These are phyloP conservation scores for Brienomyrus longianalis DNA, from an alignment of 2,113 vertebrate genomes.

Conservation along the genomic window DNA sequence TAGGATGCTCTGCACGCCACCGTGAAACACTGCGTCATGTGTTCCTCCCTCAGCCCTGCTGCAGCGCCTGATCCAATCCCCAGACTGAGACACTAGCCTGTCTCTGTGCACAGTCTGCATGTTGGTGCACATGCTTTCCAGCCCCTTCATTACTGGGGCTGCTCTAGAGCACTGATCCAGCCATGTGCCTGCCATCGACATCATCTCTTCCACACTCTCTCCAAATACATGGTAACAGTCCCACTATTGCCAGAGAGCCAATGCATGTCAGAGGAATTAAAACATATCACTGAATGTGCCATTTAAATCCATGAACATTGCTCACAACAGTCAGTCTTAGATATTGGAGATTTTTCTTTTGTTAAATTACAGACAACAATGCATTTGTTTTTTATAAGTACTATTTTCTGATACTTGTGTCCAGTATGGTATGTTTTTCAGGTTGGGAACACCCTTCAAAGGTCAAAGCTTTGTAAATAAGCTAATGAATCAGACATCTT, in stretches of 20 bases:
- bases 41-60: neutral
- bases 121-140: neutral
- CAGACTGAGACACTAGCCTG: neutral
- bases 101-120: neutral
- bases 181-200: neutral
- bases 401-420: neutral
- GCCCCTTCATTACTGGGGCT: neutral
- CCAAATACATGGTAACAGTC: neutral
- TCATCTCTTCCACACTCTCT: neutral
- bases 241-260: neutral
- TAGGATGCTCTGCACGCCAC: neutral
- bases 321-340: neutral
- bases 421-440: neutral
- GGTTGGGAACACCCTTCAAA: conserved; percentile 31
- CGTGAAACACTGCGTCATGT: neutral
- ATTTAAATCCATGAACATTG: neutral
- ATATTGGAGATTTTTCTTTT: neutral
- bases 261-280: neutral
- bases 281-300: neutral
- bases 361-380: neutral
- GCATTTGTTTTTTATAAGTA: neutral
- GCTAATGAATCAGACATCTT: neutral
- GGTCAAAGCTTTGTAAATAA: conserved; percentile 41
- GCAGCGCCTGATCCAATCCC: neutral
- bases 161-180: neutral